phyloP scores from a whole-genome alignment of 2,797 vertebrate genomes.

The Lerista edwardsae region DNA sequence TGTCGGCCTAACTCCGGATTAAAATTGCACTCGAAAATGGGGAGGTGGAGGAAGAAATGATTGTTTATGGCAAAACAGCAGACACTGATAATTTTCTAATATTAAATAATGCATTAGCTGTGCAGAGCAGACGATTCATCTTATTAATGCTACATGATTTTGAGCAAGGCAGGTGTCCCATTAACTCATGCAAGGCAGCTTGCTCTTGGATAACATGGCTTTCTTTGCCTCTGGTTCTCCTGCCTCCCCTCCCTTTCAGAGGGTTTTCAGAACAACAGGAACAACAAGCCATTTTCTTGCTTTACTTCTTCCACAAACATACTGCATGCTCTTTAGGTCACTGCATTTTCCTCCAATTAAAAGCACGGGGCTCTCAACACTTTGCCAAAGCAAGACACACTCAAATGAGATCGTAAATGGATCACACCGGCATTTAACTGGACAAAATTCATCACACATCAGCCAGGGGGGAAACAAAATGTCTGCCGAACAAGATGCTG shows the following conservation, averaged over 20 bases:
- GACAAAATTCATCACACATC: background rate
- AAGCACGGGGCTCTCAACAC: background rate
- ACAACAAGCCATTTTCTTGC: background rate
- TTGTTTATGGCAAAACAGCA: constrained; percentile 1
- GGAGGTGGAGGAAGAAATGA: background rate
- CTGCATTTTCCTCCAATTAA: background rate
- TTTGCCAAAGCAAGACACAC: background rate
- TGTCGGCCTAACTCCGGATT: no score
- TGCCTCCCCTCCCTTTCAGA: background rate
- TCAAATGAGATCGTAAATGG: background rate
- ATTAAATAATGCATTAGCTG: constrained; percentile 26
- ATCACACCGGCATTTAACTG: background rate
- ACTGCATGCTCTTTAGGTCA: rapidly evolving
- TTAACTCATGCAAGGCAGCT: constrained; percentile 2
- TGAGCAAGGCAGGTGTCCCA: constrained; percentile 15
- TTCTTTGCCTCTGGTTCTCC: background rate
- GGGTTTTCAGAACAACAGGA: no score
- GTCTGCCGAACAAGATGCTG: background rate
- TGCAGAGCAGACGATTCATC: background rate
- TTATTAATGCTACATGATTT: constrained; percentile 11
- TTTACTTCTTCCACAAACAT: background rate
- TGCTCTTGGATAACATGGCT: background rate
- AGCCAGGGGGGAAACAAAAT: background rate
- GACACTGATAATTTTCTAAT: background rate
- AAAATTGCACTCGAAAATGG: no score